Base-by-base conservation (phyloP, 2,888 invertebrate species). In the Labia minor region DNA sequence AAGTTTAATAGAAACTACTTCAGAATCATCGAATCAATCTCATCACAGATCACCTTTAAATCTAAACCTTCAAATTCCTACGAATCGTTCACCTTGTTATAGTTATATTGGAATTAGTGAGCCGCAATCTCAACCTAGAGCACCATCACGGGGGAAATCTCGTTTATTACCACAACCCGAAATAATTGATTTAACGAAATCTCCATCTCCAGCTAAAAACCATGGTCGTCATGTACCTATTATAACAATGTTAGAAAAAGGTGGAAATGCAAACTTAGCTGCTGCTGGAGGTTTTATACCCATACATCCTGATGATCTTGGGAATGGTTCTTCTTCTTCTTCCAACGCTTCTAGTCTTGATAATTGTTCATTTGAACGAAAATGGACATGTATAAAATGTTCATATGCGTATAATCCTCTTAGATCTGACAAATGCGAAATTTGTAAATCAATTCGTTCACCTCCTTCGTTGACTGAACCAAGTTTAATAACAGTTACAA, bases 371-470 rank as follows among this genome's bases (percentile, higher is more conserved):
- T 66, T 74, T 61, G 74, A 74, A 65, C 71, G 90, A 72, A 88
- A 90, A 85, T 94, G 94, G 93, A 90, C 90, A 71, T 94, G 94
- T 79, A 82, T 84, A 68, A 88, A 89, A 77, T 95, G 94, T 78
- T 91, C 92, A 76, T 94, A 89, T 79, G 88, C 90, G 69, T 92
- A 91, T 78, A 90, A 93, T 79, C 88, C 88, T 70, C 83, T 90
- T 75, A 88, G 88, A 85, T 86, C 86, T 70, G 85, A 86, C 64
- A 82, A 83, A 72, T 94, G 94, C 77, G 90, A 90, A 78, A 90
- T 90, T 72, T 94, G 94, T 75, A 86, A 86, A 73, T 85, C 86
- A 69, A 79, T 82, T 67, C 80, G 84, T 69, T 83, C 82, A 68
- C 83, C 83, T 20, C 83, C 85, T 2, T 83, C 84, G 21, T 74